Evolutionary conservation across 2,113 vertebrate species (phyloP).

Genomic region (Chascanopsetta lugubris): DNA sequence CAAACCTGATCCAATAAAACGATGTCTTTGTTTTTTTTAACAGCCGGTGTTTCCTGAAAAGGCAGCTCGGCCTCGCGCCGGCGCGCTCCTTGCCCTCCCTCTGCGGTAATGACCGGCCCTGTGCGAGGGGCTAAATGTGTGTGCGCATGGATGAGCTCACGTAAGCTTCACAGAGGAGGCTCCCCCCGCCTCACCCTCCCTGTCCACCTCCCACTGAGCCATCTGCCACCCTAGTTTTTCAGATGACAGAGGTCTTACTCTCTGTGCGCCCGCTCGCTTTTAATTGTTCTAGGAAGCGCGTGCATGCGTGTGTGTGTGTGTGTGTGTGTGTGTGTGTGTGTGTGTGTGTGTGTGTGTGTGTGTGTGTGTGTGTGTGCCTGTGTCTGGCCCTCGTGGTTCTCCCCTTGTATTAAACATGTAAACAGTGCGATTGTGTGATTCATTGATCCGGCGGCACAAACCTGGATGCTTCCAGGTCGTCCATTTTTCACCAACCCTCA

Average conservation of each 20-base stretch:
- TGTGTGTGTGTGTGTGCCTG: slow-evolving; percentile 30
- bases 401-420: slow-evolving; percentile 41
- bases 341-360: background rate
- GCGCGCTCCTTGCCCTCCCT: slow-evolving; percentile 12
- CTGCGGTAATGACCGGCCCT: slow-evolving; percentile 33
- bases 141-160: slow-evolving; percentile 63
- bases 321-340: slow-evolving; percentile 32
- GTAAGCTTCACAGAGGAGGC: slow-evolving; percentile 56
- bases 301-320: background rate
- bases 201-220: slow-evolving; percentile 63
- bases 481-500: slow-evolving; percentile 15
- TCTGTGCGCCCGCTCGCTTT: slow-evolving; percentile 8
- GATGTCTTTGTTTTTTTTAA: too few species aligned
- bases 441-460: slow-evolving; percentile 46
- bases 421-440: slow-evolving; percentile 35
- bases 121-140: slow-evolving; percentile 40
- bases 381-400: slow-evolving; percentile 15
- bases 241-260: slow-evolving; percentile 21
- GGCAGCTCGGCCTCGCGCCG: slow-evolving; percentile 15
- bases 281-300: too few species aligned
- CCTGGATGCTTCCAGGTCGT: slow-evolving; percentile 13
- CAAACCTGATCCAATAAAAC: slow-evolving; percentile 33
- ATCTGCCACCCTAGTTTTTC: slow-evolving; percentile 60
- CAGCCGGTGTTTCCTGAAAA: slow-evolving; percentile 14
- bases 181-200: slow-evolving; percentile 56